These are phyloP conservation scores for Drosophila conformis DNA, from an alignment of 2,888 invertebrate species.

Conservation along the genomic window DNA sequence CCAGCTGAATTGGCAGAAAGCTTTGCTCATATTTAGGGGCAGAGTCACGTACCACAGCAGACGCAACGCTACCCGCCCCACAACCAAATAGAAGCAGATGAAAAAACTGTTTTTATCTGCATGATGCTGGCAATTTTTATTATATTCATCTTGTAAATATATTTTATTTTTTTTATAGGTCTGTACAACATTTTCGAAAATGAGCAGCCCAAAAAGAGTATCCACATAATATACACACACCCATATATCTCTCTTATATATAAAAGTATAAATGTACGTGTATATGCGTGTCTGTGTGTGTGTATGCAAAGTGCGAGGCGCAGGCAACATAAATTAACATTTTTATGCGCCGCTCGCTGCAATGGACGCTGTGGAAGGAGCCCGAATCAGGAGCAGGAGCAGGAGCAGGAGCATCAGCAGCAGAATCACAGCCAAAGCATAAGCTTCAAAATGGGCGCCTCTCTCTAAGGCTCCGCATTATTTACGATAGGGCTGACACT, in stretches of 20 bases:
- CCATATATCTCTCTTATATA: slow-evolving; percentile 22
- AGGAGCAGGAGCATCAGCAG: slow-evolving; percentile 12
- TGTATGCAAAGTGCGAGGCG: slow-evolving; percentile 72
- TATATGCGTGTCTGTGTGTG: slow-evolving; percentile 6
- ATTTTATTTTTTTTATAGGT: slow-evolving; percentile 22
- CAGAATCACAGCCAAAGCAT: slow-evolving; percentile 64
- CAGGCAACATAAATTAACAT: slow-evolving; percentile 77
- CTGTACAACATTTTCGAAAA: slow-evolving; percentile 47
- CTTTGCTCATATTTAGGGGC: slow-evolving; percentile 56
- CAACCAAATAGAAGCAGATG: slow-evolving; percentile 19
- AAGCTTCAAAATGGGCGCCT: slow-evolving; percentile 63
- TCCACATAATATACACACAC: slow-evolving; percentile 22
- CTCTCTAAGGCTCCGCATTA: slow-evolving; percentile 76
- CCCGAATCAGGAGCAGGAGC: slow-evolving; percentile 10
- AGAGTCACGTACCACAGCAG: slow-evolving; percentile 62
- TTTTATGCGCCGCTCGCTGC: slow-evolving; percentile 77
- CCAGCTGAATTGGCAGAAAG: slow-evolving; percentile 42
- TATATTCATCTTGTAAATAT: slow-evolving; percentile 19
- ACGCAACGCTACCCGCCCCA: slow-evolving; percentile 34
- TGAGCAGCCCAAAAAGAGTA: slow-evolving; percentile 46
- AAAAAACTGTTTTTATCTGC: slow-evolving; percentile 57
- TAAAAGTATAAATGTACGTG: slow-evolving; percentile 16
- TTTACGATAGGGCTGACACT: slow-evolving; percentile 67
- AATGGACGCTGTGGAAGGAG: slow-evolving; percentile 55
- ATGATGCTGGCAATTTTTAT: slow-evolving; percentile 45